A percentile compares a stretch with the other conserved stretches of the same genome.
Evolutionary conservation across 2,797 vertebrate species (phyloP).

Genomic region (Coregonus suidteri): DNA sequence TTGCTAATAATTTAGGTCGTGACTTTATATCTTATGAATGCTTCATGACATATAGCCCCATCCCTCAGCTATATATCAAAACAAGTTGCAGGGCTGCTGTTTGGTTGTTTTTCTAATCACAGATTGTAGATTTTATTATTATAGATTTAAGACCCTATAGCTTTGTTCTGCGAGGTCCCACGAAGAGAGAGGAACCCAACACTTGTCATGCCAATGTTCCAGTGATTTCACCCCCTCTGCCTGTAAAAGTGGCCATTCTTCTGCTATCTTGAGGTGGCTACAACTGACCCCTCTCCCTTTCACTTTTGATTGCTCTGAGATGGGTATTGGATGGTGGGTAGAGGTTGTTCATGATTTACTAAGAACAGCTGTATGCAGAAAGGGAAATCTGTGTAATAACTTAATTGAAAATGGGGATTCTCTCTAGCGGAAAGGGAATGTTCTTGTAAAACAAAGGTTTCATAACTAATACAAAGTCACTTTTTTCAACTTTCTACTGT

Average conservation of each 20-base stretch:
- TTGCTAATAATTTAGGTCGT: too few relatives aligned
- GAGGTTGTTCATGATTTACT: constrained; percentile 38
- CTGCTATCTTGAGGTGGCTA: constrained; percentile 19
- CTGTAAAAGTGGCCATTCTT: constrained; percentile 1
- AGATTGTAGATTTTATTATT: background rate
- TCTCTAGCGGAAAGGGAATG: constrained; percentile 27
- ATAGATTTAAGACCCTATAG: background rate
- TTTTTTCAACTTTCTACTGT: too few relatives aligned
- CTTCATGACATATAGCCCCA: too few relatives aligned
- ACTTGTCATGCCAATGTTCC: constrained; percentile 8
- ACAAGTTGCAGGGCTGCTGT: too few relatives aligned
- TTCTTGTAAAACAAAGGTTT: background rate
- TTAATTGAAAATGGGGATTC: background rate
- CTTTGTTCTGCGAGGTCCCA: background rate
- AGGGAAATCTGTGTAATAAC: background rate
- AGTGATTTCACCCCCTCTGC: background rate
- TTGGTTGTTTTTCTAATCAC: background rate
- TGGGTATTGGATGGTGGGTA: background rate
- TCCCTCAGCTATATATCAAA: too few relatives aligned
- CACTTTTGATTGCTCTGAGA: constrained; percentile 15
- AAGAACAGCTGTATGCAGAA: constrained; percentile 20
- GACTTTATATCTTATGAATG: too few relatives aligned
- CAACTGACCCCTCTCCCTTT: constrained; percentile 7
- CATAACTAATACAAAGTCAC: background rate
- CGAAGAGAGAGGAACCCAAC: background rate